Conservation (phyloP, 2,888 invertebrate species). For the Sphaerophoria taeniata region DNA sequence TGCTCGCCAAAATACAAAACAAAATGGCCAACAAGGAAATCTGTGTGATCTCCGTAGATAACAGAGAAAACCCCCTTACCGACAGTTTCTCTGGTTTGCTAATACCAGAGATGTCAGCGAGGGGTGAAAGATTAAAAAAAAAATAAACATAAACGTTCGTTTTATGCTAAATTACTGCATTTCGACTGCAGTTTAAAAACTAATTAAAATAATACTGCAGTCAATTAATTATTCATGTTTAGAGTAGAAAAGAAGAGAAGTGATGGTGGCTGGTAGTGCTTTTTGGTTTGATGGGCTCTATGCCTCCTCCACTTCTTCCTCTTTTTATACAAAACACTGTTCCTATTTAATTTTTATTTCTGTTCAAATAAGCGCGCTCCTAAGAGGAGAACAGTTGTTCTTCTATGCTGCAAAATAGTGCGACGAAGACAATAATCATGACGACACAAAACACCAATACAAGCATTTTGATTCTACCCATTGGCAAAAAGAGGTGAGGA, state of each 20-base stretch:
- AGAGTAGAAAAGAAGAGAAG: slow-evolving; percentile 47
- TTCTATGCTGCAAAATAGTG: slow-evolving; percentile 53
- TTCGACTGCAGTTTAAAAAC: slow-evolving; percentile 81
- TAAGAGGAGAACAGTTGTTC: neutral
- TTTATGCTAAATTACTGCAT: slow-evolving; percentile 74
- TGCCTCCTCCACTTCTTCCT: slow-evolving; percentile 41
- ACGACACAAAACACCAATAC: slow-evolving; percentile 54
- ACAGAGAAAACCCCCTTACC: slow-evolving; percentile 7
- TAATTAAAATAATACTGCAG: slow-evolving; percentile 84
- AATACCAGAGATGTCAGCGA: slow-evolving; percentile 15
- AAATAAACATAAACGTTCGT: slow-evolving; percentile 50
- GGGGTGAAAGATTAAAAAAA: slow-evolving; percentile 22
- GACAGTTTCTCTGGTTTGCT: slow-evolving; percentile 1
- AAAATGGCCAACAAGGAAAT: slow-evolving; percentile 33
- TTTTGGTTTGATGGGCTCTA: slow-evolving; percentile 33
- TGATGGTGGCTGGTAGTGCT: slow-evolving; percentile 8
- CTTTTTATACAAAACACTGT: slow-evolving; percentile 39
- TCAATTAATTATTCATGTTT: slow-evolving; percentile 83
- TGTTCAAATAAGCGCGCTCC: slow-evolving; percentile 68
- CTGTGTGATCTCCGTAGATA: slow-evolving; percentile 67
- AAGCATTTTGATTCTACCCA: slow-evolving; percentile 37
- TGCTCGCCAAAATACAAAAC: slow-evolving; percentile 50
- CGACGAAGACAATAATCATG: slow-evolving; percentile 52
- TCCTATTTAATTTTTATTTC: slow-evolving; percentile 72
- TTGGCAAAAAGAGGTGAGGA: slow-evolving; percentile 11